Conservation (phyloP, 2,113 vertebrate genomes). For the Gymnocephalus cernua region DNA sequence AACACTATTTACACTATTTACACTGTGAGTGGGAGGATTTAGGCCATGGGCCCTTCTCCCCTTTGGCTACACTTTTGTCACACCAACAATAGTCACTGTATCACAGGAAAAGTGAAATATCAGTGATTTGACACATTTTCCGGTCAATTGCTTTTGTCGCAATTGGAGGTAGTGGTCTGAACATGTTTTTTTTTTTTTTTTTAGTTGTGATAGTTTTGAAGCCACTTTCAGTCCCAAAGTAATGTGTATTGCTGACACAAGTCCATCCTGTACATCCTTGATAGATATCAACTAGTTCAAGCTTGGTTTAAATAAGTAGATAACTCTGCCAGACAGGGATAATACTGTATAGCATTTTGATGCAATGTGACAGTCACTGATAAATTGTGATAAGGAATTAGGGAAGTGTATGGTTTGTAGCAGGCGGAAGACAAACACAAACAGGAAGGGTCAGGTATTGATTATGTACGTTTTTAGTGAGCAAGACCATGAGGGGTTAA, state of each 20-base stretch:
- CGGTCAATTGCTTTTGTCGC: not conserved
- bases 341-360: not conserved
- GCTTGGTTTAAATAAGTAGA: conserved; percentile 1
- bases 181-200: not conserved
- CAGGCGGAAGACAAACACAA: not conserved
- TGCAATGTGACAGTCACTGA: not conserved
- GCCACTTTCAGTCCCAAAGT: not conserved
- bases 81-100: conserved; percentile 7
- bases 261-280: too few species aligned
- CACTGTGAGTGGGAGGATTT: conserved; percentile 27
- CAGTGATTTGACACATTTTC: not conserved
- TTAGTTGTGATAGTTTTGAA: not conserved
- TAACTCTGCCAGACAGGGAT: not conserved
- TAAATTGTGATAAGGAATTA: not conserved
- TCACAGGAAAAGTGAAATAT: not conserved
- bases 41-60: conserved; percentile 8
- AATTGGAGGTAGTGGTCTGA: not conserved
- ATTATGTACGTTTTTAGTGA: not conserved
- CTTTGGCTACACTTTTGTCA: not conserved
- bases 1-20: conserved; percentile 26
- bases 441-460: not conserved
- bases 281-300: not conserved
- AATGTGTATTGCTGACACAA: not conserved
- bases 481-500: conserved; percentile 5
- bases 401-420: not conserved